These are phyloP conservation scores for Isaurus tuberculatus DNA, from an alignment of 92 coral and sea anemone species.

Conservation along the genomic window DNA sequence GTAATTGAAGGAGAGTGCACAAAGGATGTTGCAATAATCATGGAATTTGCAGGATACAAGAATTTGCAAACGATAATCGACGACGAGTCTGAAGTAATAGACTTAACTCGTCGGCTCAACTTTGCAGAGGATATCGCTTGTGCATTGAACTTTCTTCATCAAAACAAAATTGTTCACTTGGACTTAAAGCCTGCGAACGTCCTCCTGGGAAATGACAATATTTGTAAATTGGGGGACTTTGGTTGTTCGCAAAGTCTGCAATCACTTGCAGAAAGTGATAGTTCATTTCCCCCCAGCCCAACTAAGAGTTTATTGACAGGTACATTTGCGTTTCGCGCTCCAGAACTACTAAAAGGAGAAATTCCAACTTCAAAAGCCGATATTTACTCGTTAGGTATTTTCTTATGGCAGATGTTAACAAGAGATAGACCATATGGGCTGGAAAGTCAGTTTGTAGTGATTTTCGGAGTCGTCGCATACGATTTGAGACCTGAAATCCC, in stretches of 20 bases:
- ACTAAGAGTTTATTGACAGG: constrained; percentile 82
- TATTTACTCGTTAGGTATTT: constrained; percentile 89
- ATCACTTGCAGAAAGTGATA: constrained; percentile 60
- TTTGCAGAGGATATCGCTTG: constrained; percentile 77
- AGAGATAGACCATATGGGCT: constrained; percentile 93
- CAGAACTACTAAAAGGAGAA: constrained; percentile 91
- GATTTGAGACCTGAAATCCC: constrained; percentile 84
- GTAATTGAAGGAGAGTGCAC: constrained; percentile 75
- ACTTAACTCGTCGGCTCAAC: constrained; percentile 66
- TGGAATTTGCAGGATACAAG: constrained; percentile 90
- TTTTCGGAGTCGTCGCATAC: constrained; percentile 94
- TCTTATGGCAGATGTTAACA: constrained; percentile 94
- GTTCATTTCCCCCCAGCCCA: constrained; percentile 70
- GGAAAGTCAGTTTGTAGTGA: constrained; percentile 90
- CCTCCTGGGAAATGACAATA: constrained; percentile 70
- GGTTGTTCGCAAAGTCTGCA: constrained; percentile 87
- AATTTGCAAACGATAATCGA: constrained; percentile 86
- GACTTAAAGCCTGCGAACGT: constrained; percentile 96
- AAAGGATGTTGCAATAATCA: constrained; percentile 72
- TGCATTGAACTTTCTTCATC: constrained; percentile 82
- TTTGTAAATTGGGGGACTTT: constrained; percentile 92
- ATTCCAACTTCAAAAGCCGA: constrained; percentile 84
- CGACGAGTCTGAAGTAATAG: constrained; percentile 69
- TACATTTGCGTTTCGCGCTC: constrained; percentile 92
- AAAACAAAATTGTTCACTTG: constrained; percentile 76